Conservation (phyloP, 2,113 vertebrate species). For the Bos indicus region DNA sequence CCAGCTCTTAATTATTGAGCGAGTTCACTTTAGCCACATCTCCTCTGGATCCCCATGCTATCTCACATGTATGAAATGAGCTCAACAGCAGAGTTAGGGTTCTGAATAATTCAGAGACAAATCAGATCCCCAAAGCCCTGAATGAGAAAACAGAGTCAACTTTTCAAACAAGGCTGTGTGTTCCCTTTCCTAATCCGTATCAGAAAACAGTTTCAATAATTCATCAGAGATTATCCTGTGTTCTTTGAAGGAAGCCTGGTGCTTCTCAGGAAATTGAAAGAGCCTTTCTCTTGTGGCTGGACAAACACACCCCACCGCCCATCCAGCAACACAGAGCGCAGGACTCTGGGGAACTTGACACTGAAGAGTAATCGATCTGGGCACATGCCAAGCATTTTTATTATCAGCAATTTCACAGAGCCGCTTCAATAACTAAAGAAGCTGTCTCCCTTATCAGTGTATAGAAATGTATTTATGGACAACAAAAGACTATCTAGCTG, state of each 20-base stretch:
- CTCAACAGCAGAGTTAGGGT: neutral
- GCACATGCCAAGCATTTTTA: conserved; percentile 80
- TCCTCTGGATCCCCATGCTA: rapidly evolving
- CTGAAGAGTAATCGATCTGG: conserved; percentile 75
- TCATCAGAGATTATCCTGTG: neutral
- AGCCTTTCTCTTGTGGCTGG: neutral
- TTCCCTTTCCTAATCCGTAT: neutral
- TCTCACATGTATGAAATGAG: neutral
- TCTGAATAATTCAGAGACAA: conserved; percentile 35
- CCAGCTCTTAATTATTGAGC: neutral
- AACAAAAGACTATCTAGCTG: conserved; percentile 50
- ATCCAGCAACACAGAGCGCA: neutral
- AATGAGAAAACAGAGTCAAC: neutral
- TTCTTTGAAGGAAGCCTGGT: conserved; percentile 3
- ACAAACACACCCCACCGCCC: neutral
- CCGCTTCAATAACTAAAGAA: conserved; percentile 66
- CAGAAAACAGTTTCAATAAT: conserved; percentile 30
- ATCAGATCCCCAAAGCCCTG: neutral
- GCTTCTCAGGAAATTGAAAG: neutral
- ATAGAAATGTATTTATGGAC: conserved; percentile 60
- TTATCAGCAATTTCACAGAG: conserved; percentile 76
- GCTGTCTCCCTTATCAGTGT: conserved; percentile 48
- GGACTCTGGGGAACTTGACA: conserved; percentile 50
- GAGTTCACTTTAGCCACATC: neutral
- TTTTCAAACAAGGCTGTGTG: neutral